Conservation (phyloP, 1,140 invertebrate genomes). For the Aleiodes sp. region DNA sequence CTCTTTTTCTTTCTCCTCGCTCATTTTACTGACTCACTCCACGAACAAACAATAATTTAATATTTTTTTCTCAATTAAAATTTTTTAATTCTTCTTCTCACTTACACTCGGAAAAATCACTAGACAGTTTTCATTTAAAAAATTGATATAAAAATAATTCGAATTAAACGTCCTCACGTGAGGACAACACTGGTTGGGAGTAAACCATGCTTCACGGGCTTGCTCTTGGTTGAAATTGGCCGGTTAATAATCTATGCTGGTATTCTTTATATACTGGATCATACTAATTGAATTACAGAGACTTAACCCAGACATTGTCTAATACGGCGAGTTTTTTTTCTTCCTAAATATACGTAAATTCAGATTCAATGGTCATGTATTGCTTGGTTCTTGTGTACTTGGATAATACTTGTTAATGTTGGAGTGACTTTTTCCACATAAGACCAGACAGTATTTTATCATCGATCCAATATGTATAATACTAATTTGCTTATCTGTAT, state of each 20-base stretch:
- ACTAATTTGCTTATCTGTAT: slow-evolving; percentile 55
- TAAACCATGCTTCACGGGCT: background rate
- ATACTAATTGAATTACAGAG: slow-evolving; percentile 54
- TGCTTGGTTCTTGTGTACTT: too few relatives aligned
- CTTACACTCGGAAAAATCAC: background rate
- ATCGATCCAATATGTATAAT: background rate
- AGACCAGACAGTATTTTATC: too few relatives aligned
- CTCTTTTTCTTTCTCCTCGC: slow-evolving; percentile 39
- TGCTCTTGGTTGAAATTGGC: background rate
- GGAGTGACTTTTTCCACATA: too few relatives aligned
- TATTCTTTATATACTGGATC: slow-evolving; percentile 45
- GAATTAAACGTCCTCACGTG: background rate
- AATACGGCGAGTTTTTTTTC: slow-evolving; percentile 4
- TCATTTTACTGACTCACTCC: slow-evolving; percentile 33
- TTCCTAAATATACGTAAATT: background rate
- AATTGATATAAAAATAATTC: background rate
- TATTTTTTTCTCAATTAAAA: too few relatives aligned
- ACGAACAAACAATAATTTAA: background rate
- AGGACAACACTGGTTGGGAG: background rate
- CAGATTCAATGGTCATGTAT: background rate
- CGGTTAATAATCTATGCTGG: background rate
- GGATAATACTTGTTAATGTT: too few relatives aligned
- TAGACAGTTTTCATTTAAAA: background rate
- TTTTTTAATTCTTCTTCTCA: too few relatives aligned
- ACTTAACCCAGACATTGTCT: slow-evolving; percentile 55